Evolutionary conservation across 2,888 invertebrate genomes (phyloP).

Genomic region (Agrochola litura): DNA sequence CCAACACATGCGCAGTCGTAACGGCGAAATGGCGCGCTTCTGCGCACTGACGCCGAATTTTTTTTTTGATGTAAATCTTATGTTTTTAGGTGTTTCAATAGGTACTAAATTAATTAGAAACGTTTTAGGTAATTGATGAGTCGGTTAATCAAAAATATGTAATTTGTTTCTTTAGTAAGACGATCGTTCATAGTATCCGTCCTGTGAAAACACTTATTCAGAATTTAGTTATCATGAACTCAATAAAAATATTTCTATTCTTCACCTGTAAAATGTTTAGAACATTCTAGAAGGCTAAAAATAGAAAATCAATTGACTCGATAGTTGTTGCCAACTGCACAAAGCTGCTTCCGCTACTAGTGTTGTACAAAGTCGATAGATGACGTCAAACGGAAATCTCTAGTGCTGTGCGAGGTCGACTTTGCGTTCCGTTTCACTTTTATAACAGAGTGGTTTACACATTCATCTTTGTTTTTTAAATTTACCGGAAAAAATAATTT

Average conservation of each 20-base stretch:
- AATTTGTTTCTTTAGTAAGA: background rate
- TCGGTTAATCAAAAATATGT: background rate
- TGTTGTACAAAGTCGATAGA: slow-evolving; percentile 64
- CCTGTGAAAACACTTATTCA: background rate
- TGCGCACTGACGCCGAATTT: slow-evolving; percentile 71
- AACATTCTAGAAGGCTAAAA: slow-evolving; percentile 57
- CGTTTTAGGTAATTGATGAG: background rate
- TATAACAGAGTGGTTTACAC: background rate
- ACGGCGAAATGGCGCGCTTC: slow-evolving; percentile 83
- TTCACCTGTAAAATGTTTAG: slow-evolving; percentile 12
- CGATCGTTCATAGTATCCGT: background rate
- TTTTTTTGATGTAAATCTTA: background rate
- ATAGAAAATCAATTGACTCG: slow-evolving; percentile 66
- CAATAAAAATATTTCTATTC: background rate
- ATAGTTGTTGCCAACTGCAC: slow-evolving; percentile 64
- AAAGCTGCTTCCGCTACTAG: slow-evolving; percentile 68
- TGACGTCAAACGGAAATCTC: slow-evolving; percentile 64
- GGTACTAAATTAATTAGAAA: slow-evolving; percentile 12
- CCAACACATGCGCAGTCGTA: slow-evolving; percentile 84
- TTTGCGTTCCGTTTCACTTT: slow-evolving; percentile 64
- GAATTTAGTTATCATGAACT: background rate
- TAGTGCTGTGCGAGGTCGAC: slow-evolving; percentile 74
- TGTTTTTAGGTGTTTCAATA: background rate
- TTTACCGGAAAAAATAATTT: no score
- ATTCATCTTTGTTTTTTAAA: background rate